Base-by-base conservation (phyloP, 2,888 invertebrate genomes). In the Meghimatium bilineatum region DNA sequence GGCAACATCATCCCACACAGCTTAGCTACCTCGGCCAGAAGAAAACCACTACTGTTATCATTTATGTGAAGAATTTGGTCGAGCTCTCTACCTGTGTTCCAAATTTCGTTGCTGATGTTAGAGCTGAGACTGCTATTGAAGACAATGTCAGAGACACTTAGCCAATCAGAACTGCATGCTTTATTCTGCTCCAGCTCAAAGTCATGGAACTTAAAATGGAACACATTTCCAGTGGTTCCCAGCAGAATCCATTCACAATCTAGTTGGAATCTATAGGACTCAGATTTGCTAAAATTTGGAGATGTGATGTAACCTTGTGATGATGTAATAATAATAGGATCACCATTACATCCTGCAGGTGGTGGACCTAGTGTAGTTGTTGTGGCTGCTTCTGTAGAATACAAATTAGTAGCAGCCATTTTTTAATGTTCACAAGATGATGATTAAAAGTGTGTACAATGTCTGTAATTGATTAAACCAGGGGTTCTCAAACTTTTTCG, bases 241-340 rank as follows among this genome's bases (percentile, higher is more conserved):
- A 84, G 72, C 17, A 92, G 88, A n/a, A 86, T 67, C 92, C 91
- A 91, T 67, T 86, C 86, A 79, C 92, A 92, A 81, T 88, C 86
- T 1, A 89, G 75, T 76, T 89, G 83, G 17, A 83, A 76, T 20
- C 85, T 85, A 85, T 91, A 91, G 29, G 79, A 71, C 3, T 85
- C 85, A 1, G 75, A 69, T 8, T 89, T 89, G 82, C 88, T 87
- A 60, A 85, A 89, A 17, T 86, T 85, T 10, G 89, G 89, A 10
- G 91, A 90, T 0, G 89, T 87, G 34, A 91, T 85, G n/a, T 76
- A 81, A 6, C 89, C 90, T 23, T 80, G 38, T 20, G 56, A 12
- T 56, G 85, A 78, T 10, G 83, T 85, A 32, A 87, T n/a, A 1
- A 36, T 20, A 6, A 82, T 32, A 3, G 80, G 75, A 5, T 75